These are phyloP conservation scores for Drosophila birchii DNA, from an alignment of 2,888 invertebrate species.

Conservation along the genomic window DNA sequence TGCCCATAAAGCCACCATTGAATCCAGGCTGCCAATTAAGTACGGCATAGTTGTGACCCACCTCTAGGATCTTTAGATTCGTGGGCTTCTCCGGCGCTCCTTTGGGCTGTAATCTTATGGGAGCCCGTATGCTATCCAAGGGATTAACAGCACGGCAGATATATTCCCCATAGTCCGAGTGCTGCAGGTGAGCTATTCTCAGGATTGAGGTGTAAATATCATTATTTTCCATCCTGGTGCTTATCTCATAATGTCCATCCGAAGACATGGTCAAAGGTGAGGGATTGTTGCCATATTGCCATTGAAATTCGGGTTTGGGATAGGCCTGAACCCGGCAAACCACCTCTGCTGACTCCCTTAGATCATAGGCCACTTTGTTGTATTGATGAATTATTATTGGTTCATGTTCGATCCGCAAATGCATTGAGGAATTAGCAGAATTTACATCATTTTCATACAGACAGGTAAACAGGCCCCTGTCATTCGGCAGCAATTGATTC, in stretches of 20 bases:
- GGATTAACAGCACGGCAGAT: conserved; percentile 94
- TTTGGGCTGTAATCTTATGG: conserved; percentile 93
- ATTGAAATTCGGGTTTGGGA: conserved; percentile 96
- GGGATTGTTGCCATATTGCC: conserved; percentile 92
- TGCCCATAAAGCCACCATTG: conserved; percentile 93
- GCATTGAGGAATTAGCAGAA: conserved; percentile 94
- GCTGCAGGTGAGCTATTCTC: conserved; percentile 89
- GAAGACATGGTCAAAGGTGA: conserved; percentile 91
- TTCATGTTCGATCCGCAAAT: conserved; percentile 95
- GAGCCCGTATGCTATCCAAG: conserved; percentile 91
- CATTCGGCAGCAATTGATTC: conserved; percentile 92
- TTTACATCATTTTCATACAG: conserved; percentile 95
- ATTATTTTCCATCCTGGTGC: conserved; percentile 91
- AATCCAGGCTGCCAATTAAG: conserved; percentile 96
- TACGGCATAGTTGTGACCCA: conserved; percentile 92
- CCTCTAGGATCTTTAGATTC: conserved; percentile 89
- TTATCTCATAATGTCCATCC: conserved; percentile 94
- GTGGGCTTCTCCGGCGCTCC: conserved; percentile 94
- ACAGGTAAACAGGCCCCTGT: conserved; percentile 94
- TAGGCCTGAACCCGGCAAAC: conserved; percentile 95
- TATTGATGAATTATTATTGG: conserved; percentile 94
- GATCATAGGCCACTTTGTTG: conserved; percentile 94
- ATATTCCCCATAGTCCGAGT: conserved; percentile 95
- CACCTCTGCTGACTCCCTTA: conserved; percentile 93
- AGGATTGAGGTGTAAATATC: conserved; percentile 93